Evolutionary conservation across 2,888 invertebrate genomes (phyloP).

Genomic region (Microctonus aethiopoides): DNA sequence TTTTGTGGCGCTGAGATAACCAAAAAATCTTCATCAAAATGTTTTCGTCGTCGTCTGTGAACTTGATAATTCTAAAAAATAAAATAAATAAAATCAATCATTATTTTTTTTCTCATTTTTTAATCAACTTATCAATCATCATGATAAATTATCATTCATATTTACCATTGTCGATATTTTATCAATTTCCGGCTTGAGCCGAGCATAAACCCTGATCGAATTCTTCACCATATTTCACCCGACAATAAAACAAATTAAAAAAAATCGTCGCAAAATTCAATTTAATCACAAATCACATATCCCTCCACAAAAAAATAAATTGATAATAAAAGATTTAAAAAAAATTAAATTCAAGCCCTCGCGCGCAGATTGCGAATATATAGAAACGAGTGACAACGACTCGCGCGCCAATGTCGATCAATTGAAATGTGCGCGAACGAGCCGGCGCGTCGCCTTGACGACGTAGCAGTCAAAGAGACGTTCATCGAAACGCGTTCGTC

Average conservation of each 20-base stretch:
- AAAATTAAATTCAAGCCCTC: too few species aligned
- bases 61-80: conserved; percentile 49
- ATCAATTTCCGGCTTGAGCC: conserved; percentile 58
- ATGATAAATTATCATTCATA: neutral
- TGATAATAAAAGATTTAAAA: too few species aligned
- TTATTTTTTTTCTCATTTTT: conserved; percentile 11
- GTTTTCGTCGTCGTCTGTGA: conserved; percentile 48
- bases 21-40: conserved; percentile 50
- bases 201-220: conserved; percentile 66
- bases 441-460: conserved; percentile 54
- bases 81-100: neutral
- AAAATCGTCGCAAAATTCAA: neutral
- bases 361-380: neutral
- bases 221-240: conserved; percentile 61
- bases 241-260: neutral
- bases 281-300: too few species aligned
- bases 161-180: conserved; percentile 40
- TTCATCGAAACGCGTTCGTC: conserved; percentile 40
- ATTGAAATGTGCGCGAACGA: conserved; percentile 41
- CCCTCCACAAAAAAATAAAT: too few species aligned
- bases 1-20: conserved; percentile 44
- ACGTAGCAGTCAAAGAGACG: conserved; percentile 54
- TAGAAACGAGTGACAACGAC: neutral
- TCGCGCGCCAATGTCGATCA: conserved; percentile 31
- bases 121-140: conserved; percentile 11